phyloP scores from a whole-genome alignment of 2,113 vertebrate species.

The Poicephalus meyeri region DNA sequence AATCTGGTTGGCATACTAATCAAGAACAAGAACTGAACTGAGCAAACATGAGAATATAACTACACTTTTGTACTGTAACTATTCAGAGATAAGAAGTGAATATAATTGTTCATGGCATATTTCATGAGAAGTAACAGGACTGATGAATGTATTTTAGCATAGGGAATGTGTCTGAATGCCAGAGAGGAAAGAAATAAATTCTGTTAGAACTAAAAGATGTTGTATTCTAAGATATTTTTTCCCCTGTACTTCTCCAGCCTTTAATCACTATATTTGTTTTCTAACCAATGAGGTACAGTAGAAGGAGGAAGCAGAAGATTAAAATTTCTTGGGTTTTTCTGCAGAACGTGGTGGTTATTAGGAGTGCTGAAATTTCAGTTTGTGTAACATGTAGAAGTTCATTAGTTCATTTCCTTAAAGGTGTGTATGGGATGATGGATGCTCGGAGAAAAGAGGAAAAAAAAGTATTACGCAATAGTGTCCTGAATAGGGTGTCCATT shows the following conservation, averaged over 20 bases:
- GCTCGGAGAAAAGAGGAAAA: not conserved
- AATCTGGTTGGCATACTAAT: not conserved
- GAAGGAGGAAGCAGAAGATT: not conserved
- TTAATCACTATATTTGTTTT: not conserved
- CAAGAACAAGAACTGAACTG: not conserved
- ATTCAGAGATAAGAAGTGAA: not conserved
- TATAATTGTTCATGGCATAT: not conserved
- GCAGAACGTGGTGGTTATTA: not conserved
- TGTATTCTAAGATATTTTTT: not conserved
- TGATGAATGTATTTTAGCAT: not conserved
- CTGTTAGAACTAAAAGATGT: not conserved
- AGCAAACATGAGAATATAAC: not conserved
- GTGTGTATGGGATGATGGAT: not conserved
- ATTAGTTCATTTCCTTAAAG: not conserved
- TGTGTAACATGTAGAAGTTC: not conserved
- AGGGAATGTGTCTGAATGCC: not conserved
- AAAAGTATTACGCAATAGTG: not conserved
- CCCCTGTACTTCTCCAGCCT: not conserved
- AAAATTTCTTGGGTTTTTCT: not conserved
- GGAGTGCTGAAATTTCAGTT: not conserved
- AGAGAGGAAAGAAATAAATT: not conserved
- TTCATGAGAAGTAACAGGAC: conserved; percentile 17
- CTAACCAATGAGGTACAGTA: not conserved
- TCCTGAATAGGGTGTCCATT: not conserved
- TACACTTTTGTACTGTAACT: not conserved